These are phyloP conservation scores for Maylandia zebra DNA, from an alignment of 2,113 vertebrate genomes.

Conservation along the genomic window DNA sequence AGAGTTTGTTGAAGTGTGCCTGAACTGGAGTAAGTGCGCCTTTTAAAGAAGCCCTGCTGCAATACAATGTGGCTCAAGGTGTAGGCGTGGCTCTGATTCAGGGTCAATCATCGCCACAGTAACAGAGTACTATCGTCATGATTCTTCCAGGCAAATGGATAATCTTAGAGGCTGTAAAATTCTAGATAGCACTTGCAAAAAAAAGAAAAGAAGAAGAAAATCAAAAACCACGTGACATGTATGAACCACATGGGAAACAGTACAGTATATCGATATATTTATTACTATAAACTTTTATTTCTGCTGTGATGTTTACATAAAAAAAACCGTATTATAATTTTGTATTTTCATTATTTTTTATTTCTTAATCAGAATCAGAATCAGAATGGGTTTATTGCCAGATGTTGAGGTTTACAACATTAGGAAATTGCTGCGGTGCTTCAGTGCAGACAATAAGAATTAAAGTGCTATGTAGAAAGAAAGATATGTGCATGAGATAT, in stretches of 20 bases:
- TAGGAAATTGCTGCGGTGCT: too few species aligned
- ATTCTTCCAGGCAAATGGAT: neutral
- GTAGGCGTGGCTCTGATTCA: neutral
- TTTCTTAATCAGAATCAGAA: too few species aligned
- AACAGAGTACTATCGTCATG: neutral
- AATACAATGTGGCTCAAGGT: neutral
- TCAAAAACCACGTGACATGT: neutral
- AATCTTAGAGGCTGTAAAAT: neutral
- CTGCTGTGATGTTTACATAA: neutral
- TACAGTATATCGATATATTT: neutral
- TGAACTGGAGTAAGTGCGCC: neutral
- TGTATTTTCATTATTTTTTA: neutral
- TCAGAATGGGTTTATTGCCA: too few species aligned
- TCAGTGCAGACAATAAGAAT: too few species aligned
- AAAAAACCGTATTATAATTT: neutral
- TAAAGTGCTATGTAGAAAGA: too few species aligned
- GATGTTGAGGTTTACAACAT: too few species aligned
- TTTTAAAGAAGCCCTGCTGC: slow-evolving; percentile 37
- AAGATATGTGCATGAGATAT: too few species aligned
- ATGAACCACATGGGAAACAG: neutral
- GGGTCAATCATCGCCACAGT: slow-evolving; percentile 21
- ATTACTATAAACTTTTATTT: neutral
- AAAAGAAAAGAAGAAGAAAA: neutral
- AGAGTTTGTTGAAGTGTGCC: neutral
- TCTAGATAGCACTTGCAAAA: neutral